These are phyloP conservation scores for Falco columbarius DNA, from an alignment of 2,797 vertebrate genomes.

Conservation along the genomic window DNA sequence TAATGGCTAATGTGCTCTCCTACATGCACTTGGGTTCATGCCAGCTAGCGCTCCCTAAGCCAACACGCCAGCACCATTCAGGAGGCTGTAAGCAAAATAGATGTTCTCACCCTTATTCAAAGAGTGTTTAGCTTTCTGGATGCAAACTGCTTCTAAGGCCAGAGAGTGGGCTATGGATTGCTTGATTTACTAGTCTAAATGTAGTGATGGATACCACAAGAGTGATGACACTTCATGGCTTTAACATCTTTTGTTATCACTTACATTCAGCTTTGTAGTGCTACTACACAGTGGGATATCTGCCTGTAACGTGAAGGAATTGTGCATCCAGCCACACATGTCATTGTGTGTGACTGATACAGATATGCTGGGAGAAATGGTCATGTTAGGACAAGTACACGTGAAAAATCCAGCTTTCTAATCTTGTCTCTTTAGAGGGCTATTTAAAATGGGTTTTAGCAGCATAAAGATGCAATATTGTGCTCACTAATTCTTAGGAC, in stretches of 20 bases:
- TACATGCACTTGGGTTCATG: accelerated
- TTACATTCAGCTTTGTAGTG: neutral
- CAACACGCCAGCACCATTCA: neutral
- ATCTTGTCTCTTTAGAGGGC: neutral
- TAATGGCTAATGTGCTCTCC: neutral
- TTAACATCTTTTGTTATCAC: neutral
- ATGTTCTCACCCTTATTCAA: neutral
- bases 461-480: neutral
- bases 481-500: neutral
- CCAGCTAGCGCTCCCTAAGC: neutral
- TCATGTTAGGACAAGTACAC: neutral
- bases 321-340: accelerated
- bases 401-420: neutral
- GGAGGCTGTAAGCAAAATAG: neutral
- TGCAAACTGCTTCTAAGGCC: neutral
- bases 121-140: neutral
- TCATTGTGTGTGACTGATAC: neutral
- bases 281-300: neutral
- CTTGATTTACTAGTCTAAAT: neutral
- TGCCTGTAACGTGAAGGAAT: neutral
- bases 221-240: neutral
- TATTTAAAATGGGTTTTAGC: neutral
- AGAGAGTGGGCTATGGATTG: neutral
- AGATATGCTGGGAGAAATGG: neutral
- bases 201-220: neutral